phyloP scores from a whole-genome alignment of 1,140 invertebrate species.

The Aphelenchoides besseyi region DNA sequence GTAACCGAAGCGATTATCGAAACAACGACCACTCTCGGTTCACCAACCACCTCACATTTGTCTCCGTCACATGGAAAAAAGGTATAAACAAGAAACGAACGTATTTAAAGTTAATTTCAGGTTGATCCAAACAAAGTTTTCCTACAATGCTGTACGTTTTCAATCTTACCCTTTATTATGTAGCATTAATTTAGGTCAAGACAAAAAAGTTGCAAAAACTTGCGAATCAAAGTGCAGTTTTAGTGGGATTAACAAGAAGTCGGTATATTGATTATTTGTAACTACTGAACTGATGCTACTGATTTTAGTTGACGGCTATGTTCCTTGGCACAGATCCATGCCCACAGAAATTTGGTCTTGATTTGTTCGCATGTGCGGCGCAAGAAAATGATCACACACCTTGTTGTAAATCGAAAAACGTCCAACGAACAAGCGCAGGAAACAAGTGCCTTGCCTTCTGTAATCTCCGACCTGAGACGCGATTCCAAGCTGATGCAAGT shows the following conservation, averaged over 20 bases:
- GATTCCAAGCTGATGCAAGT: conserved; percentile 48
- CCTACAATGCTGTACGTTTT: conserved; percentile 30
- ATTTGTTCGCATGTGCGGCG: conserved; percentile 55
- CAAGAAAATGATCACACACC: conserved; percentile 52
- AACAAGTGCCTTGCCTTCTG: conserved; percentile 58
- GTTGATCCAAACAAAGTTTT: conserved; percentile 36
- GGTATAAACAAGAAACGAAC: conserved; percentile 19
- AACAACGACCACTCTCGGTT: not conserved
- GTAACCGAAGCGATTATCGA: not conserved
- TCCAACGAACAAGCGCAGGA: conserved; percentile 29
- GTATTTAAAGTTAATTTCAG: conserved; percentile 22
- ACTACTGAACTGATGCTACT: not conserved
- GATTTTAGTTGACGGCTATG: conserved; percentile 54
- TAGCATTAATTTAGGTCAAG: conserved; percentile 4
- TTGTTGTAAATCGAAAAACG: conserved; percentile 39
- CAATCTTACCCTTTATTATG: not conserved
- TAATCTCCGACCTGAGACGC: conserved; percentile 51
- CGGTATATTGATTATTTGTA: conserved; percentile 32
- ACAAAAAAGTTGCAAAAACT: conserved; percentile 44
- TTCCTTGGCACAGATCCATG: conserved; percentile 59
- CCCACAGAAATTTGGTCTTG: conserved; percentile 49
- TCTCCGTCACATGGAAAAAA: conserved; percentile 21
- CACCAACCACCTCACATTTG: conserved; percentile 16
- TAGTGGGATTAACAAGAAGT: conserved; percentile 55
- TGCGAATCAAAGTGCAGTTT: conserved; percentile 58